These are phyloP conservation scores for Thera britannica DNA, from an alignment of 2,888 invertebrate species.

Conservation along the genomic window DNA sequence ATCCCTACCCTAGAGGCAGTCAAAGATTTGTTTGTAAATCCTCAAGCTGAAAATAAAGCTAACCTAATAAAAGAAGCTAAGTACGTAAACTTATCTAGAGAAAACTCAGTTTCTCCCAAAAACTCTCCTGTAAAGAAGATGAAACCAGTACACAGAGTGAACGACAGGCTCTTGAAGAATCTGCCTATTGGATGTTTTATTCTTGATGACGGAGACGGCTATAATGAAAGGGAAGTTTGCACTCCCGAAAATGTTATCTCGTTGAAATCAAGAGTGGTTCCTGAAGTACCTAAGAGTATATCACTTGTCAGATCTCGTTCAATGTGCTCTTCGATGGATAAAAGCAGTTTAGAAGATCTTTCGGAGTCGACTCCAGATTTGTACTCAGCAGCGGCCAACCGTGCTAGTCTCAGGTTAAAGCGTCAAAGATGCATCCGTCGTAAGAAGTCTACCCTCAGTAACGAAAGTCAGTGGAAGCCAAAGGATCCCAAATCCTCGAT, in stretches of 20 bases:
- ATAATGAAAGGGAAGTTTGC: slow-evolving; percentile 80
- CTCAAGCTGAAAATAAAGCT: slow-evolving; percentile 71
- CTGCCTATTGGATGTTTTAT: slow-evolving; percentile 79
- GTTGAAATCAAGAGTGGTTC: slow-evolving; percentile 42
- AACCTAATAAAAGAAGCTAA: slow-evolving; percentile 77
- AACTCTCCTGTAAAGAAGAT: slow-evolving; percentile 67
- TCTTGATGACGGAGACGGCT: slow-evolving; percentile 77
- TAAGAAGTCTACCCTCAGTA: slow-evolving; percentile 77
- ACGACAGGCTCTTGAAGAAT: slow-evolving; percentile 71
- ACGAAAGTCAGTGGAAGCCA: slow-evolving; percentile 66
- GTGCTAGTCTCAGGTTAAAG: slow-evolving; percentile 71
- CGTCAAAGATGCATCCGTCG: slow-evolving; percentile 85
- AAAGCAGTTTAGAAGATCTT: slow-evolving; percentile 55
- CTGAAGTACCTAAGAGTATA: slow-evolving; percentile 44
- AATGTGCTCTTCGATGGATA: slow-evolving; percentile 62
- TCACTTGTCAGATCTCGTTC: slow-evolving; percentile 69
- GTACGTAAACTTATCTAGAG: slow-evolving; percentile 74
- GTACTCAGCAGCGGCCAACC: slow-evolving; percentile 57
- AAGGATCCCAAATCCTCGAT: slow-evolving; percentile 62
- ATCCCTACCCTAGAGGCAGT: slow-evolving; percentile 62
- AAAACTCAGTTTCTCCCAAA: slow-evolving; percentile 77
- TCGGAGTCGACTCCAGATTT: slow-evolving; percentile 75
- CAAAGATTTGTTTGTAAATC: slow-evolving; percentile 74
- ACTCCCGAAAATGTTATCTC: slow-evolving; percentile 69
- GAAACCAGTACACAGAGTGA: slow-evolving; percentile 65